These are phyloP conservation scores for Drosophila kanapiae DNA, from an alignment of 1,140 invertebrate species.

Conservation along the genomic window DNA sequence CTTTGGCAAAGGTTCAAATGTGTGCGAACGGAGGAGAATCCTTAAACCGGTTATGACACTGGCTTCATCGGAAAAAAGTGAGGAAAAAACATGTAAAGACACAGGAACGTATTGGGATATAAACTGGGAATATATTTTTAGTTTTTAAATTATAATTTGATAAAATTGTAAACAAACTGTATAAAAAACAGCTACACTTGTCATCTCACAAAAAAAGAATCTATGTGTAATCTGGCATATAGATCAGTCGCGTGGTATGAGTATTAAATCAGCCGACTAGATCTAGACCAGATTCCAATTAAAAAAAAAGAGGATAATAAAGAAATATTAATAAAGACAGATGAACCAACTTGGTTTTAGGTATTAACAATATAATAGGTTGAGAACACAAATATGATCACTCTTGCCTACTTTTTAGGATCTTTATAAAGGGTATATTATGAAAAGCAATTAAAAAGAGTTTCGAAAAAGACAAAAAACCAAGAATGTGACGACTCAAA, in stretches of 20 bases:
- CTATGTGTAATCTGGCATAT: too few relatives aligned
- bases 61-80: conserved; percentile 1
- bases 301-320: too few relatives aligned
- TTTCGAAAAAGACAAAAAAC: neutral
- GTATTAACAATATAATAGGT: too few relatives aligned
- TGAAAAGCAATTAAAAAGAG: neutral
- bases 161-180: neutral
- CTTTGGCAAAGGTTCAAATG: conserved; percentile 12
- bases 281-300: too few relatives aligned
- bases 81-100: neutral
- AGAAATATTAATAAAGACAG: too few relatives aligned
- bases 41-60: conserved; percentile 10
- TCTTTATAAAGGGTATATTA: neutral
- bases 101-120: neutral
- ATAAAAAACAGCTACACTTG: neutral
- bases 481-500: too few relatives aligned
- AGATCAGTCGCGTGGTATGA: too few relatives aligned
- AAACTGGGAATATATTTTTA: neutral
- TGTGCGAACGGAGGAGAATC: conserved; percentile 13
- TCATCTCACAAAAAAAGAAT: neutral
- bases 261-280: too few relatives aligned
- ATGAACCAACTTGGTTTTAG: too few relatives aligned
- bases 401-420: neutral
- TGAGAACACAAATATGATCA: neutral
- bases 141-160: neutral